Percentiles rank a stretch among this genome's conserved stretches.
Evolutionary conservation across 2,888 invertebrate genomes (phyloP).

Genomic region (Sphaerophoria rueppellii): DNA sequence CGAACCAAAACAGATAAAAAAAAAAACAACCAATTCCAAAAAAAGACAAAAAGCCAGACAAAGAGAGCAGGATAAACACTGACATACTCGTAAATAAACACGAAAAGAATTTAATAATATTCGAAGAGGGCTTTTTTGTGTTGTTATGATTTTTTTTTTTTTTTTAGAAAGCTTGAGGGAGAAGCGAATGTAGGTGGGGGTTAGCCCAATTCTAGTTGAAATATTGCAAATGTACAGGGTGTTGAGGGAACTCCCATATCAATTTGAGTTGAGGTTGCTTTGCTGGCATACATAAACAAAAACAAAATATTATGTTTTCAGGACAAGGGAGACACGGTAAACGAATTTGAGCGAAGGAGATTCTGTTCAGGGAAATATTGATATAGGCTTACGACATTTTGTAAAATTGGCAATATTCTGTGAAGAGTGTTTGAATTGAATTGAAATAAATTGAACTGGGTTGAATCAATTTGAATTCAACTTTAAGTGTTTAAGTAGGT

Average conservation of each 20-base stretch:
- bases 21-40: slow-evolving; percentile 1
- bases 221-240: slow-evolving; percentile 21
- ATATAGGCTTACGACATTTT: too few relatives aligned
- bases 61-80: slow-evolving; percentile 30
- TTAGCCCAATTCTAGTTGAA: slow-evolving; percentile 21
- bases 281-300: not conserved
- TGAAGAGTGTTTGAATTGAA: too few relatives aligned
- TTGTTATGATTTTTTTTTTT: not conserved
- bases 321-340: not conserved
- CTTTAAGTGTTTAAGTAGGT: too few relatives aligned
- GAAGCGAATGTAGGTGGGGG: not conserved
- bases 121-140: slow-evolving; percentile 24
- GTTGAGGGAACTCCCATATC: slow-evolving; percentile 30
- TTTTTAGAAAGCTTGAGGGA: not conserved
- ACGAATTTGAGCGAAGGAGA: not conserved
- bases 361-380: too few relatives aligned
- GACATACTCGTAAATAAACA: slow-evolving; percentile 65
- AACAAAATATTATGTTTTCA: not conserved
- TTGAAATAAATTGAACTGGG: too few relatives aligned
- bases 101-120: slow-evolving; percentile 71
- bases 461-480: too few relatives aligned
- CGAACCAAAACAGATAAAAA: not conserved
- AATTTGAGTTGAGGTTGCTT: slow-evolving; percentile 1
- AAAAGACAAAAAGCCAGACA: slow-evolving; percentile 48
- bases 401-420: too few relatives aligned